Evolutionary conservation across 2,888 invertebrate species (phyloP), one percentile per base, ranked within the genome.

Genomic region (Liopterus haemorrhoidalis): DNA sequence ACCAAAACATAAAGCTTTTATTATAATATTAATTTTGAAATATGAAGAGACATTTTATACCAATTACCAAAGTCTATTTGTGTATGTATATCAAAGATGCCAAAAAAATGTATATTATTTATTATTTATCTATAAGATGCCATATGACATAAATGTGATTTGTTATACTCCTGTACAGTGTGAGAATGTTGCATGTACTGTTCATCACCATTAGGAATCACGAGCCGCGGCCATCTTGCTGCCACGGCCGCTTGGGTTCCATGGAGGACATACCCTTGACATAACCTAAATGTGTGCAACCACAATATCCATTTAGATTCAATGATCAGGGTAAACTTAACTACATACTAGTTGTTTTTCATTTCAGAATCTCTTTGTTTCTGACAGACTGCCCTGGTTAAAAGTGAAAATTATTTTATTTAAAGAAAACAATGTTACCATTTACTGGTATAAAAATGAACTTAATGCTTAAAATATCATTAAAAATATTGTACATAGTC

Each of bases 61-160:
- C 71, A 71, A 69, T 72, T 72, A 74, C 74, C 75, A 75, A 76
- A 75, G 74, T 75, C 74, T 75, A 75, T 76, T 75, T 74, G 75
- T 74, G 74, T 75, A 74, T 71, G 64, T 65, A 69, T 68, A 74
- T 73, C 72, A 70, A 71, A 73, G 74, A 74, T 74, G 74, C 74
- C 75, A 75, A 74, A 72, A 71, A 57, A 58, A 65, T 68, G 62
- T 64, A 62, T 63, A 60, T 66, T 68, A 68, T 68, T 68, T 69
- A 68, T 68, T 68, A 68, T 67, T 49, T 63, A 60, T 47, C 46
- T 56, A 54, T 54, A 53, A 57, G 56, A 57, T 31, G 15, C 9
- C 11, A 32, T 25, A 41, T 45, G 19, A 25, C 32, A 39, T 45
- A 45, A 45, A 45, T 45, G 45, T 45, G 39, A 45, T 45, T 39